Base-by-base conservation (phyloP, 2,797 vertebrate genomes). In the Enteromius viviparus region DNA sequence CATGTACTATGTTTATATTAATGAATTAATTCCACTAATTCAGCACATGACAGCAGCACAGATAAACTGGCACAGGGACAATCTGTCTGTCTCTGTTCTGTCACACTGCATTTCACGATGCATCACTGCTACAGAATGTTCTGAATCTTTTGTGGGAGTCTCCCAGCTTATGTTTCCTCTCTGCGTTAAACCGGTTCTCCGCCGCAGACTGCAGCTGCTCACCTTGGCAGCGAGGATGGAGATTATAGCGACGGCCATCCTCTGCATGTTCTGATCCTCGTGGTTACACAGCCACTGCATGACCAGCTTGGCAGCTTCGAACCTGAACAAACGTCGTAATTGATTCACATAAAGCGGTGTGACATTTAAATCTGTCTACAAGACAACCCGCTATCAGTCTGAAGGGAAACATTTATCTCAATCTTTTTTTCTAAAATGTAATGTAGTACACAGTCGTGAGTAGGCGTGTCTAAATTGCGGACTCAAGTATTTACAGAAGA, bases 241-340 rank as follows among this genome's bases (percentile, higher is more conserved):
- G 87, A 99, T 99, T 72, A 99, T 99, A 6, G 98, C 98, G 47
- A 99, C 98, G 3, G 98, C 98, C 98, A 99, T 99, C 89, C 98
- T 96, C 92, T 99, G 98, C 98, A 99, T 99, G 90, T 99, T 99
- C 90, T 99, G 98, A 92, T 99, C 98, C 88, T 99, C 98, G 0
- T 99, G 97, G 93, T 99, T 99, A 89, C 98, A 99, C 70, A 99
- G 95, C 98, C 98, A 99, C 92, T 99, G 98, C 98, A 99, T 99
- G 86, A 99, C 98, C 82, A 99, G 95, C 90, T 99, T 99, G 84
- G 98, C 98, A 74, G 98, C 98, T 94, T 99, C 97, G 91, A 99
- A 99, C 91, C 98, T 99, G 89, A 4, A 42, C 60, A 83, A 77
- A 32, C 0, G 3, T 6, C 0, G 3, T 6, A 37, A 34, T 7